Evolutionary conservation across 2,113 vertebrate genomes (phyloP).

Genomic region (Syngnathus floridae): DNA sequence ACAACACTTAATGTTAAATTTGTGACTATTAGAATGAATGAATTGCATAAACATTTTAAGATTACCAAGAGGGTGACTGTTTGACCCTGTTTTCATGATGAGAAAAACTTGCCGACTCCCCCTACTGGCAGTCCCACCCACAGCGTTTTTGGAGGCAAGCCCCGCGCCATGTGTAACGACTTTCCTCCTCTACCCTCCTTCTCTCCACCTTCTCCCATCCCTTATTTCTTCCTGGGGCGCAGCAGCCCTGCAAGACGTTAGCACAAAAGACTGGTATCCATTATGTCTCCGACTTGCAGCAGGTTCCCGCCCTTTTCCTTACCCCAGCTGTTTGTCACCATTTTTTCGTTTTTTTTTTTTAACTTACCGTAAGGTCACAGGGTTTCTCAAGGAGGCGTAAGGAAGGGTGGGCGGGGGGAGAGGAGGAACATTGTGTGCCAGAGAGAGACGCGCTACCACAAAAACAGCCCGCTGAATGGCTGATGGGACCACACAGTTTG

Average conservation of each 20-base stretch:
- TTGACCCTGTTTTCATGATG: neutral
- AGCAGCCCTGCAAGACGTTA: conserved; percentile 26
- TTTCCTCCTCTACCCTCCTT: neutral
- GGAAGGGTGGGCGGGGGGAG: conserved; percentile 15
- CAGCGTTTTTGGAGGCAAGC: neutral
- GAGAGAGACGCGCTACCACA: conserved; percentile 61
- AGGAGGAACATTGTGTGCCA: conserved; percentile 72
- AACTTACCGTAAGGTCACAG: conserved; percentile 32
- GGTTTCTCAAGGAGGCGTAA: conserved; percentile 13
- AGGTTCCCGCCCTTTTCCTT: neutral
- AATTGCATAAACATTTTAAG: neutral
- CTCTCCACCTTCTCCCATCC: conserved; percentile 4
- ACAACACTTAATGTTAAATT: too few relatives aligned
- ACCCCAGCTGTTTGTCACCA: conserved; percentile 23
- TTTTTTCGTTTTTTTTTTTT: conserved; percentile 18
- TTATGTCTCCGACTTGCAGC: conserved; percentile 29
- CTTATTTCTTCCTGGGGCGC: neutral
- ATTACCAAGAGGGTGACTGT: neutral
- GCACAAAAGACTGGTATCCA: conserved; percentile 24
- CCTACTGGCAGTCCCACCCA: conserved; percentile 15
- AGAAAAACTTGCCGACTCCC: conserved; percentile 11
- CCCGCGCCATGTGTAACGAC: neutral
- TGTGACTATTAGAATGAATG: too few relatives aligned
- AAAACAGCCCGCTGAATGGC: conserved; percentile 32
- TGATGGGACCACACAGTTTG: conserved; percentile 38